These are phyloP conservation scores for Sebastes miniatus DNA, from an alignment of 2,797 vertebrate genomes.

Conservation along the genomic window DNA sequence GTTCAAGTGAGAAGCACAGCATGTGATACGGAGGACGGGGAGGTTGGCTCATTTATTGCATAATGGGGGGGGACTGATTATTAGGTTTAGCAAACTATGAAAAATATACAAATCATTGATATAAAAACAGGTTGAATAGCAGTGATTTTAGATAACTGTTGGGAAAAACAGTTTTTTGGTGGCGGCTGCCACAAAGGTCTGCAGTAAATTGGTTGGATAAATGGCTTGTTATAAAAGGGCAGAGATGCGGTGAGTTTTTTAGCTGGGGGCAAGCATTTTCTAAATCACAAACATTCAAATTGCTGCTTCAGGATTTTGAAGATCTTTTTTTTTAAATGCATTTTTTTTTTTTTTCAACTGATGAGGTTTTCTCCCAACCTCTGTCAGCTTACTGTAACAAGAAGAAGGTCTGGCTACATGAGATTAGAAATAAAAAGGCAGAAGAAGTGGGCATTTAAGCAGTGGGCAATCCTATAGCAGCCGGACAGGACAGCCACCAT, in stretches of 20 bases:
- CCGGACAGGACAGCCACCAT: not conserved
- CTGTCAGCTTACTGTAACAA: not conserved
- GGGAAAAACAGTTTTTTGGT: not conserved
- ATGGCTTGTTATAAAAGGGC: not conserved
- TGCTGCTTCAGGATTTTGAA: slow-evolving; percentile 1
- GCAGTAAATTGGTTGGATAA: not conserved
- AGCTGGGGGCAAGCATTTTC: not conserved
- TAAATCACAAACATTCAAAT: not conserved
- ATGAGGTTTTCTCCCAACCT: not conserved
- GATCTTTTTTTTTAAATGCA: not conserved
- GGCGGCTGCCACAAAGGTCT: not conserved
- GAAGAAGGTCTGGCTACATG: not conserved
- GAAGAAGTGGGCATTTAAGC: not conserved
- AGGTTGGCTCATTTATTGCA: not conserved
- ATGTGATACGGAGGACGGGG: not conserved
- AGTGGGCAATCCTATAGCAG: not conserved
- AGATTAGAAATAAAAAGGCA: not conserved
- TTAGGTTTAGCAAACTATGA: not conserved
- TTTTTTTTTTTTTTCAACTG: not conserved
- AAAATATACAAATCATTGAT: not conserved
- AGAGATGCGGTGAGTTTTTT: not conserved
- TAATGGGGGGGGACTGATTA: not conserved
- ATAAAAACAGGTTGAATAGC: not conserved
- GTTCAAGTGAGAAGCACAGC: not conserved
- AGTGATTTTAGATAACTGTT: not conserved